Evolutionary conservation across 2,113 vertebrate species (phyloP).

Genomic region (Xyrauchen texanus): DNA sequence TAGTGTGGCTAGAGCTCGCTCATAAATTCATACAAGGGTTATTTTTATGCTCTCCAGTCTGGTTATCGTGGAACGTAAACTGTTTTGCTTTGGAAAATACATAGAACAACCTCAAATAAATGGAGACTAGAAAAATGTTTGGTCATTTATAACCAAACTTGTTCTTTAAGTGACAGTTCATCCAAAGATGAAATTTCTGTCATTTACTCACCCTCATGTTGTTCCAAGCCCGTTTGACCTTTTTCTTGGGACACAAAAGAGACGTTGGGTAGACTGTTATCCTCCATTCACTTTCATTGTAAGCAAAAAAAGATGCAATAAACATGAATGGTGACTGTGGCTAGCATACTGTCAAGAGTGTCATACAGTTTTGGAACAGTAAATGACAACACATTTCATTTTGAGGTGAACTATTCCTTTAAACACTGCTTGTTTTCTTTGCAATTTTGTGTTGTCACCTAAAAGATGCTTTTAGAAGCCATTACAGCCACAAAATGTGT

Average conservation of each 20-base stretch:
- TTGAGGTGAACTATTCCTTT: neutral
- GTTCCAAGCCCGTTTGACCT: too few relatives aligned
- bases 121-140: neutral
- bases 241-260: too few relatives aligned
- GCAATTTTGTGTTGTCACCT: neutral
- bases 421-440: neutral
- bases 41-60: neutral
- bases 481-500: neutral
- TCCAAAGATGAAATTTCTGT: too few relatives aligned
- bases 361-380: too few relatives aligned
- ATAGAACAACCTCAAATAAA: neutral
- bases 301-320: too few relatives aligned
- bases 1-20: neutral
- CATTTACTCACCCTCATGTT: too few relatives aligned
- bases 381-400: too few relatives aligned
- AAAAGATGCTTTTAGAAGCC: neutral
- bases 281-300: too few relatives aligned
- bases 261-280: too few relatives aligned
- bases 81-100: neutral
- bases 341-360: too few relatives aligned
- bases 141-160: neutral
- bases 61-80: neutral
- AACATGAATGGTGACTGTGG: too few relatives aligned
- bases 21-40: neutral
- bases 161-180: too few relatives aligned